Percentiles rank a stretch among this genome's conserved stretches.
phyloP scores from a whole-genome alignment of 2,113 vertebrate species.

The Nycticebus coucang region DNA sequence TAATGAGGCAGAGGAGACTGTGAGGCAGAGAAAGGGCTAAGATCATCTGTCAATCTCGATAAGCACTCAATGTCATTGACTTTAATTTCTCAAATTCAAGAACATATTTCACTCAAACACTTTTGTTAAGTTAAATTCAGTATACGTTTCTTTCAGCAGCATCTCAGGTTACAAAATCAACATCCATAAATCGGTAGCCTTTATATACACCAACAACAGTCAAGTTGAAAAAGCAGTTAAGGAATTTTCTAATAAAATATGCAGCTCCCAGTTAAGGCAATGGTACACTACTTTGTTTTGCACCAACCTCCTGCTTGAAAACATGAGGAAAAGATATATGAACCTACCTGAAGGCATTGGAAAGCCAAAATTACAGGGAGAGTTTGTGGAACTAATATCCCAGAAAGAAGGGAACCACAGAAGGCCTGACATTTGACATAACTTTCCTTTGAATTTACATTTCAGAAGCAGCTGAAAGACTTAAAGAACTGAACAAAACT shows the following conservation, averaged over 20 bases:
- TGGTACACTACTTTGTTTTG: neutral
- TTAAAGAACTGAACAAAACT: neutral
- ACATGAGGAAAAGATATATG: neutral
- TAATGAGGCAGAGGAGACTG: neutral
- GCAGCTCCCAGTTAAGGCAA: neutral
- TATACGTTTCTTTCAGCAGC: neutral
- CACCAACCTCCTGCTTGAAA: neutral
- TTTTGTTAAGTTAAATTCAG: neutral
- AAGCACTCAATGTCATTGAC: neutral
- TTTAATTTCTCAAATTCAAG: neutral
- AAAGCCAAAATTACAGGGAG: neutral
- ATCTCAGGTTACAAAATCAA: no score
- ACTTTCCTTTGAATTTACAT: neutral
- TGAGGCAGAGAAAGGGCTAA: neutral
- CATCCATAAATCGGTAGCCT: no score
- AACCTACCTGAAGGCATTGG: neutral
- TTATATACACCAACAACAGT: no score
- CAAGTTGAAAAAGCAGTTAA: no score
- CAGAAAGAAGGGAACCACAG: neutral
- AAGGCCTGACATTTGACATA: neutral
- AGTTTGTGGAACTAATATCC: neutral
- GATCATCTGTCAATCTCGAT: neutral
- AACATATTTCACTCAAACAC: neutral
- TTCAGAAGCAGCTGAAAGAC: neutral
- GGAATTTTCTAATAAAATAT: neutral